Percentiles rank a stretch among this genome's conserved stretches.
phyloP scores from a whole-genome alignment of 2,888 invertebrate species.

The Loripinus fragilis region DNA sequence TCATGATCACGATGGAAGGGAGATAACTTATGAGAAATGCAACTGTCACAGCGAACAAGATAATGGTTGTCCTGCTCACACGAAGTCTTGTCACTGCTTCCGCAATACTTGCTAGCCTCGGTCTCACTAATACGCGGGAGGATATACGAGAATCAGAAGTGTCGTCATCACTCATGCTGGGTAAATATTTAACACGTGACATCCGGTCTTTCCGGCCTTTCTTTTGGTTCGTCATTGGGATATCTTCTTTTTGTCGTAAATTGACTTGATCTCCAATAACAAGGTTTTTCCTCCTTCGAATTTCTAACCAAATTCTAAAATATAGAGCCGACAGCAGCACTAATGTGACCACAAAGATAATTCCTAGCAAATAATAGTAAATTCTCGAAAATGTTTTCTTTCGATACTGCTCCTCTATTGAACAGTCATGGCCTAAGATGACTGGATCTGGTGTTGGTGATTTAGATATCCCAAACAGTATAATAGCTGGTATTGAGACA shows the following conservation, averaged over 20 bases:
- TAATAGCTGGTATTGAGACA: constrained; percentile 65
- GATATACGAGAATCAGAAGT: constrained; percentile 6
- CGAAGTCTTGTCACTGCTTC: constrained; percentile 49
- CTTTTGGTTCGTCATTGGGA: constrained; percentile 27
- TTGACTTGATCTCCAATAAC: constrained; percentile 56
- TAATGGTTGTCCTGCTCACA: constrained; percentile 60
- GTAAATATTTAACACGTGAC: constrained; percentile 60
- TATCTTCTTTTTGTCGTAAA: constrained; percentile 45
- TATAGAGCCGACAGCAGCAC: constrained; percentile 69
- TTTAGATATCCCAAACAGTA: constrained; percentile 70
- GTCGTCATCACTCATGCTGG: constrained; percentile 69
- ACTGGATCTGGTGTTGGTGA: constrained; percentile 54
- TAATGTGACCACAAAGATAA: constrained; percentile 68
- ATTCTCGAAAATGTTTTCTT: constrained; percentile 61
- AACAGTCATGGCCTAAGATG: constrained; percentile 71
- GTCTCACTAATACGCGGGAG: constrained; percentile 27
- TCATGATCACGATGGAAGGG: constrained; percentile 61
- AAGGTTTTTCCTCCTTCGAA: constrained; percentile 47
- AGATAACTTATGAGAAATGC: constrained; percentile 64
- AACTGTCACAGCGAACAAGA: constrained; percentile 62
- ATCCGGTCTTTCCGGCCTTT: constrained; percentile 34
- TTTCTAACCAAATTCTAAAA: constrained; percentile 66
- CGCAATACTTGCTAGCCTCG: constrained; percentile 51
- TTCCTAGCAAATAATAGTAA: constrained; percentile 64
- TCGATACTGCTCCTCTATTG: constrained; percentile 67